Conservation (phyloP, 92 coral and sea anemone genomes). For the Montipora capitata region DNA sequence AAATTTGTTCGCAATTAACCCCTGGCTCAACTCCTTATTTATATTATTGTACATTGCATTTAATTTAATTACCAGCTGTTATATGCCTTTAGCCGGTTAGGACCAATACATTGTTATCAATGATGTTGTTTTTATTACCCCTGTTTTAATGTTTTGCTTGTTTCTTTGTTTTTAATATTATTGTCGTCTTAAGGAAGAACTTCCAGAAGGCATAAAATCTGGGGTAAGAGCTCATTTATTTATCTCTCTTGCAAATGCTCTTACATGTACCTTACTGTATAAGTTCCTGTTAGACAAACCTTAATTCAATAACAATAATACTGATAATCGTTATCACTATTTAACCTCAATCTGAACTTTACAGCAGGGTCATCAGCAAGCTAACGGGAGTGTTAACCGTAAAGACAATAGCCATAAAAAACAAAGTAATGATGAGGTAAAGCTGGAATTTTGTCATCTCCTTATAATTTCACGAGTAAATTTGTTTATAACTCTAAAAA, state of each 20-base stretch:
- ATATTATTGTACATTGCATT: too few species aligned
- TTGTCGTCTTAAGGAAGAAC: conserved; percentile 41
- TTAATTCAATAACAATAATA: neutral
- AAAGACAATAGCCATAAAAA: conserved; percentile 19
- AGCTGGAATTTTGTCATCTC: neutral
- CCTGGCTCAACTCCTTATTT: too few species aligned
- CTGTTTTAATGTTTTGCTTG: too few species aligned
- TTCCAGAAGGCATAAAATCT: conserved; percentile 71
- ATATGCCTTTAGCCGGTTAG: too few species aligned
- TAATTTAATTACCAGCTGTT: too few species aligned
- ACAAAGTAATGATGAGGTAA: conserved; percentile 36
- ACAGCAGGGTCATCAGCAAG: conserved; percentile 46
- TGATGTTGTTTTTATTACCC: neutral
- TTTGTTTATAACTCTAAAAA: neutral
- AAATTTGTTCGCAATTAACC: too few species aligned
- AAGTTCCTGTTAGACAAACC: too few species aligned
- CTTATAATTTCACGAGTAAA: neutral
- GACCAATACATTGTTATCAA: too few species aligned
- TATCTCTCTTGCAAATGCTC: neutral
- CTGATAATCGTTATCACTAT: neutral
- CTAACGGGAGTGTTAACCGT: conserved; percentile 44
- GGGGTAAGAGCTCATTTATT: conserved; percentile 10
- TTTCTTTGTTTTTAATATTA: neutral
- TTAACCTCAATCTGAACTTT: neutral
- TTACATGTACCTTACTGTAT: too few species aligned